phyloP scores from a whole-genome alignment of 2,888 invertebrate species.

The Andrena chrysosceles region DNA sequence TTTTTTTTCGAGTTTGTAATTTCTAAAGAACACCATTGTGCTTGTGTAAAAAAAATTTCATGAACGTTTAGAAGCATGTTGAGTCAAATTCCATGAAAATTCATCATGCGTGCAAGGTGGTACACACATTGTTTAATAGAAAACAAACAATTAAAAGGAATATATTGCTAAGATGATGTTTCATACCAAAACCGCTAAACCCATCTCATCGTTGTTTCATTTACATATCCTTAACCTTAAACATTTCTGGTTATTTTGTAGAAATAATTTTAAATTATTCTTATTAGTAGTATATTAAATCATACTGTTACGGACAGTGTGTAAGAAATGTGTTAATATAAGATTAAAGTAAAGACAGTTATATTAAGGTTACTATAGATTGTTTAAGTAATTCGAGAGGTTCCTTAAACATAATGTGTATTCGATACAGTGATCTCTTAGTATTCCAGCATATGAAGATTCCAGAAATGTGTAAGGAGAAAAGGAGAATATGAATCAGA shows the following conservation, averaged over 20 bases:
- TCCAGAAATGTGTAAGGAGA: conserved; percentile 70
- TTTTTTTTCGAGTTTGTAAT: too few species aligned
- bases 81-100: background rate
- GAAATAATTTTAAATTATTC: conserved; percentile 35
- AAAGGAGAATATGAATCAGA: conserved; percentile 75
- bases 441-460: conserved; percentile 63
- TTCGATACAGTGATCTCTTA: conserved; percentile 38
- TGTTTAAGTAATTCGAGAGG: conserved; percentile 28
- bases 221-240: conserved; percentile 59
- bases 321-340: conserved; percentile 43
- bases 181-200: conserved; percentile 19
- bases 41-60: background rate
- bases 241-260: conserved; percentile 65
- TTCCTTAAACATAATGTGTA: conserved; percentile 21
- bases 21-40: too few species aligned
- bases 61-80: conserved; percentile 8
- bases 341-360: conserved; percentile 35
- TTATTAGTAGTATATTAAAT: conserved; percentile 30
- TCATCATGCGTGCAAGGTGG: conserved; percentile 5
- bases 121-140: background rate
- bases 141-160: background rate
- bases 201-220: conserved; percentile 59
- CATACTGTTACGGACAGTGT: conserved; percentile 31
- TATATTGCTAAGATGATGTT: conserved; percentile 29
- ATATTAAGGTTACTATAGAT: conserved; percentile 42